Base-by-base conservation (phyloP, 2,113 vertebrate genomes). In the Peromyscus polionotus region DNA sequence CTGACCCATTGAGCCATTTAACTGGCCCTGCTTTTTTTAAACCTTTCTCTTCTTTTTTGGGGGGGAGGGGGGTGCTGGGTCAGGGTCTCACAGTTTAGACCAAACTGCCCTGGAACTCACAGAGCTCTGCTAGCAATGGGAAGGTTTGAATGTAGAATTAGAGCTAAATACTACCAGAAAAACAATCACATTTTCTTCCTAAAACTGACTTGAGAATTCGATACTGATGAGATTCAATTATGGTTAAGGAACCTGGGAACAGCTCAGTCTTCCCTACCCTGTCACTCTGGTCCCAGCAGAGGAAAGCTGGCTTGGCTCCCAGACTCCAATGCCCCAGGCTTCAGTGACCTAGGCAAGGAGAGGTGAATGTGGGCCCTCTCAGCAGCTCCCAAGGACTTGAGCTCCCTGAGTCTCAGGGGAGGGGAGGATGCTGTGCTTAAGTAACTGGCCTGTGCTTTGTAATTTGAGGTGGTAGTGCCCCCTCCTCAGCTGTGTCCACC, bases 161-260 rank as follows among this genome's bases (percentile, higher is more conserved):
- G 76, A 95, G 19, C 42, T 90, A 75, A 59, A 28, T 94, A 65
- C 79, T 91, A 94, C 36, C 70, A 95, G 48, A 51, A 83, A 93
- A 88, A 94, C 26, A 88, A 42, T 91, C 0, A 14, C 0, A 80
- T 96, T 72, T 97, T 94, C 76, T 33, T 94, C 76, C 39, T 93
- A 92, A 88, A 90, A 96, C 51, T 91, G 22, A 84, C 83, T 67
- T 94, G n/a, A 61, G 63, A n/a, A 77, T 94, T 96, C 91, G 54
- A 65, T 95, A 28, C 65, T 87, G 88, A 39, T 88, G 19, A 97
- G 61, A 65, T 65, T 39, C 79, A 93, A 36, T 96, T 96, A 81
- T 61, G 63, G 36, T 24, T 72, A 36, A 68, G 48, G 31, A 95
- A 88, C 22, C 48, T 94, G 70, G 87, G 67, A 93, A 86, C 68